Percentiles rank a stretch among this genome's conserved stretches.
These are phyloP conservation scores for Crenuchus spilurus DNA, from an alignment of 2,797 vertebrate species.

Conservation along the genomic window DNA sequence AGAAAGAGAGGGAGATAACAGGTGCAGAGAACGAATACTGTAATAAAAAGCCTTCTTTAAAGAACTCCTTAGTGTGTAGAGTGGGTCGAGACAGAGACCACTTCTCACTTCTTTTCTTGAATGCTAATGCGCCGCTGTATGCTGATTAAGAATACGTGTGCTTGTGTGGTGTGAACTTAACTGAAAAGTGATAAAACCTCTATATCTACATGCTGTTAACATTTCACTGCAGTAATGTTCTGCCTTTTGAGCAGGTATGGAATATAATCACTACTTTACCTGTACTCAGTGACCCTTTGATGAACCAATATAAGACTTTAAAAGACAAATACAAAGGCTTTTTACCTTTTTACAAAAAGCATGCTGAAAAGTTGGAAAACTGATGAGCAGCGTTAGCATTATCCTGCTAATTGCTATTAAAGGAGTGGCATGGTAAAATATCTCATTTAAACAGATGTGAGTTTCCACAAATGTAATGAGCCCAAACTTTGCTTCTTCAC, in stretches of 20 bases:
- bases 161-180: not conserved
- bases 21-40: not conserved
- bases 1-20: constrained; percentile 12
- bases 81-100: not conserved
- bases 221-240: not conserved
- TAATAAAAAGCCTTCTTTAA: not conserved
- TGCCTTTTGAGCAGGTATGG: too few species aligned
- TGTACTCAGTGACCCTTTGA: too few species aligned
- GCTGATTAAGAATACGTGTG: not conserved
- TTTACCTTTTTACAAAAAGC: too few species aligned
- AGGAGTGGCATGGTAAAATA: too few species aligned
- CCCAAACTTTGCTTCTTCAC: too few species aligned
- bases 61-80: not conserved
- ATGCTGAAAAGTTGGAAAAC: not conserved
- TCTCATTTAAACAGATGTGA: too few species aligned
- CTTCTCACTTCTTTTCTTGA: not conserved
- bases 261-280: too few species aligned
- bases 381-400: not conserved
- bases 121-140: not conserved
- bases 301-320: not conserved
- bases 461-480: too few species aligned
- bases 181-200: constrained; percentile 6
- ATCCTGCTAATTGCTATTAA: not conserved
- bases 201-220: too few species aligned
- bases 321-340: not conserved